Base-by-base conservation (phyloP, 2,888 invertebrate genomes). In the Agrochola lota region DNA sequence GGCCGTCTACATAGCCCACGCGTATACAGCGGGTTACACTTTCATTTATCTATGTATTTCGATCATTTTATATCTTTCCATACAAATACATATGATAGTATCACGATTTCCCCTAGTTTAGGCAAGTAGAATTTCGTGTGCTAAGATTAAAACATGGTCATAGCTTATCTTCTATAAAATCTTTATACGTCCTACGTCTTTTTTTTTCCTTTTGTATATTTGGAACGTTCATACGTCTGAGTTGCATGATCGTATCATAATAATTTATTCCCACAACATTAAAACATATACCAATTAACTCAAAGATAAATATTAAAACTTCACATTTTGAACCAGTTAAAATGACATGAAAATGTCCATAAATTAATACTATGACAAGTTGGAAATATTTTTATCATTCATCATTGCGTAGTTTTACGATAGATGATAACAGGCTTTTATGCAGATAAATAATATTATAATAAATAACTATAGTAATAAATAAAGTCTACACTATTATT, bases 1-100 rank as follows among this genome's bases (percentile, higher is more conserved):
- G 89, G 93, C 94, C 95, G 96, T 96, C 96, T 96, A 90, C 92
- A 87, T 91, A 92, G 89, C 91, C 89, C 87, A 86, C 88, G 79
- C 78, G 26, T 88, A 91, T 94, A 95, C 92, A 94, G 94, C 71
- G 40, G 91, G 95, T 85, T 90, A 76, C 55, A 81, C 67, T 73
- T 75, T 68, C 12, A 40, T 78, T 71, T 30, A 20, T 46, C 20
- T 17, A 20, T 35, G 0, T 30, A 5, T 63, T 20, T n/a, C 1
- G 52, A 46, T 52, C 20, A n/a, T 43, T 26, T 40, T 52, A 20
- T 20, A 9, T 26, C 0, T 30, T 26, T 57, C 2, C 7, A 20
- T 26, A 23, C 2, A 23, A 60, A 40, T 9, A 43, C 1, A 43
- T 15, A 43, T 63, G 15, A 8, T 9, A 6, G 2, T 2, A 20